Evolutionary conservation across 2,113 vertebrate species (phyloP).

Genomic region (Ciconia maguari): DNA sequence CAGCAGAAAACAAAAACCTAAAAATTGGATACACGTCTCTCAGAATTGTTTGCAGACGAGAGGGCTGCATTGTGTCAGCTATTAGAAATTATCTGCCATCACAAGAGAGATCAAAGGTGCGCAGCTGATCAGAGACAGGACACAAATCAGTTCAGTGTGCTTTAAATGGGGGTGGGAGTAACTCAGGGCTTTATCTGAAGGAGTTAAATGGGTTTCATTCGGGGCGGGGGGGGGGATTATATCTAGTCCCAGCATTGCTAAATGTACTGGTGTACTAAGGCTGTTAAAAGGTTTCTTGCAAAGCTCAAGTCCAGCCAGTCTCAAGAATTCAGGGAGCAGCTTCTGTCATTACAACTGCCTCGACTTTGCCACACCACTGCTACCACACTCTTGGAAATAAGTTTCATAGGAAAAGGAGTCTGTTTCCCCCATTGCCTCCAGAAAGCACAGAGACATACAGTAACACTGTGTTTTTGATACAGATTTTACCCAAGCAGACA

Average conservation of each 20-base stretch:
- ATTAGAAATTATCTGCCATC: conserved; percentile 12
- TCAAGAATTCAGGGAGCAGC: background rate
- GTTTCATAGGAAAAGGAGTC: background rate
- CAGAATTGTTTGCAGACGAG: background rate
- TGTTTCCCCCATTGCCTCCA: background rate
- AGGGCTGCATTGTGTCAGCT: background rate
- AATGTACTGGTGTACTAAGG: background rate
- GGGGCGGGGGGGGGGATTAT: fast-evolving
- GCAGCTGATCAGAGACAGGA: background rate
- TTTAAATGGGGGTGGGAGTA: background rate
- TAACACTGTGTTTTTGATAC: background rate
- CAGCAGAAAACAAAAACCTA: conserved; percentile 17
- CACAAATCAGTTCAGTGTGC: background rate
- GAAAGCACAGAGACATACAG: background rate
- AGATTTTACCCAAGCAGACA: background rate
- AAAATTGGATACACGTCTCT: background rate
- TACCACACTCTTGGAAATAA: background rate
- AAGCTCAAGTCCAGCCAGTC: background rate
- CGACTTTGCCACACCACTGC: background rate
- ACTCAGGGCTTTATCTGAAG: background rate
- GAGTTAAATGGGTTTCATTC: background rate
- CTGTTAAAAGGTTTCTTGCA: background rate
- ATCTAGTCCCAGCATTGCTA: background rate
- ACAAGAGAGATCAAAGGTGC: background rate
- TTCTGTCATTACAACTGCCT: background rate